Evolutionary conservation across 2,113 vertebrate genomes (phyloP).

Genomic region (Hymenochirus boettgeri): DNA sequence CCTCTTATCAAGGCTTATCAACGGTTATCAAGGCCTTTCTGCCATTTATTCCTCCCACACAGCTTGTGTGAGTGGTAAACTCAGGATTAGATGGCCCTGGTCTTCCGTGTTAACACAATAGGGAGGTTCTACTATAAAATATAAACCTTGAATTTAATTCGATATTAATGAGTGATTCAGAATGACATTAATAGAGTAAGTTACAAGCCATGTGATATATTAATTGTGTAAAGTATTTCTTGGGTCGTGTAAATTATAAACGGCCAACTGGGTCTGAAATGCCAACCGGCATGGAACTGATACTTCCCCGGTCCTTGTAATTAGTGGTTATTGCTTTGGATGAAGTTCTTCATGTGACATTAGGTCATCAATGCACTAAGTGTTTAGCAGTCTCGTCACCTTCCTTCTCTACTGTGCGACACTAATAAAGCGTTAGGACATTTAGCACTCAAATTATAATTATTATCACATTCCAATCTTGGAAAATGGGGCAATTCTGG

Average conservation of each 20-base stretch:
- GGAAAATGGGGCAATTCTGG: too few species aligned
- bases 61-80: too few species aligned
- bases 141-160: too few species aligned
- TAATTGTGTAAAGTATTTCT: not conserved
- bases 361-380: constrained; percentile 1
- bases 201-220: not conserved
- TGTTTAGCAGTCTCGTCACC: constrained; percentile 16
- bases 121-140: too few species aligned
- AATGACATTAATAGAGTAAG: not conserved
- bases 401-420: not conserved
- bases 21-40: too few species aligned
- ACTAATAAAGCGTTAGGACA: not conserved
- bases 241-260: not conserved
- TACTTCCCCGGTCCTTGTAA: constrained; percentile 15
- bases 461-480: too few species aligned
- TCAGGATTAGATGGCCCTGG: too few species aligned
- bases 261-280: not conserved
- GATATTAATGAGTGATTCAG: too few species aligned
- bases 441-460: not conserved
- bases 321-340: constrained; percentile 26
- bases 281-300: not conserved
- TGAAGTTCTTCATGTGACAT: constrained; percentile 22
- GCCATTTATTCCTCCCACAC: too few species aligned
- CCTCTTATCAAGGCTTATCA: too few species aligned
- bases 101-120: too few species aligned